Conservation (phyloP, 35 echinoderm and acorn worm species). For the Stichopus chloronotus region DNA sequence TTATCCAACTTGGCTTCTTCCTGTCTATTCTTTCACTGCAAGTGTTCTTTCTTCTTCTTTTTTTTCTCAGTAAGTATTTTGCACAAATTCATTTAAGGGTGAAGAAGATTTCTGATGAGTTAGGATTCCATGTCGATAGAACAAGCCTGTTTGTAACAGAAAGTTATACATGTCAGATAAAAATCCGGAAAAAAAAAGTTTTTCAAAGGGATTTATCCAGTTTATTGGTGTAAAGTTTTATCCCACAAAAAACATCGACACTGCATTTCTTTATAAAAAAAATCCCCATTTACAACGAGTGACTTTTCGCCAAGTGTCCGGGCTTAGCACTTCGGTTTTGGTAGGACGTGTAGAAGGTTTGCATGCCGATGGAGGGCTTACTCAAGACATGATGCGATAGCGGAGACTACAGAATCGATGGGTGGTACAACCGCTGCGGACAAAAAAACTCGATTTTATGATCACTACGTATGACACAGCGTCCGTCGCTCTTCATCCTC, state of each 20-base stretch:
- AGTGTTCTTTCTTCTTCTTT: neutral
- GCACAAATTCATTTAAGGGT: too few species aligned
- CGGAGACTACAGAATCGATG: neutral
- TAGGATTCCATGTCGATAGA: neutral
- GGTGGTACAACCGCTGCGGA: neutral
- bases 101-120: too few species aligned
- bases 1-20: too few species aligned
- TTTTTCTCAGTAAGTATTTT: neutral
- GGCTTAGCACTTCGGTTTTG: neutral
- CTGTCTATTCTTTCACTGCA: neutral
- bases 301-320: neutral
- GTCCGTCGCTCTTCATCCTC: too few species aligned
- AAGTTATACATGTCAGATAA: neutral
- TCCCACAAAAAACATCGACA: too few species aligned
- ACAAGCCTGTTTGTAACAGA: neutral
- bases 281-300: neutral
- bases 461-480: neutral
- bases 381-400: neutral
- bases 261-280: too few species aligned
- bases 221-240: neutral
- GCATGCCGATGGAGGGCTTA: neutral
- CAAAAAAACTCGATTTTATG: neutral
- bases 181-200: conserved; percentile 8
- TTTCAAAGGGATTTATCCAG: neutral
- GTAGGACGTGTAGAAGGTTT: neutral